A percentile compares a stretch with the other conserved stretches of the same genome.
phyloP scores from a whole-genome alignment of 37 sponge, comb jelly and placozoan genomes.

The Beroe forskalii region DNA sequence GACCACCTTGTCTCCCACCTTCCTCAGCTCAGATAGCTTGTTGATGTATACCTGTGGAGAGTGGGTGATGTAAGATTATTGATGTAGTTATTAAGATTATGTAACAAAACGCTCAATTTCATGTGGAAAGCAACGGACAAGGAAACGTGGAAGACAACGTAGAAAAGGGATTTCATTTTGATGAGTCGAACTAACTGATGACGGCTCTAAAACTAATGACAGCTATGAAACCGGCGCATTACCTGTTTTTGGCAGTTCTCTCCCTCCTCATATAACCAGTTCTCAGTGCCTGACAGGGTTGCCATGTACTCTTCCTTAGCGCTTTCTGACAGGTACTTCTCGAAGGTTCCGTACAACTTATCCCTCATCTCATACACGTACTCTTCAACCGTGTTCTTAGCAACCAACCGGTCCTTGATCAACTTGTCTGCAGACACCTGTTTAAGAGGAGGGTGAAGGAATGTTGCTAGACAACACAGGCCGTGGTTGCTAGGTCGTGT shows the following conservation, averaged over 20 bases:
- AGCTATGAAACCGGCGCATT: too few species aligned
- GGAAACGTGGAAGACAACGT: too few species aligned
- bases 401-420: constrained; percentile 57
- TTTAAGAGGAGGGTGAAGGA: too few species aligned
- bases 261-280: constrained; percentile 98
- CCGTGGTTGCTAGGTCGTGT: too few species aligned
- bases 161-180: too few species aligned
- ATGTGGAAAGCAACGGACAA: too few species aligned
- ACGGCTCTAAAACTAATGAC: too few species aligned
- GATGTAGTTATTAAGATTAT: too few species aligned
- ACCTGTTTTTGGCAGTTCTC: constrained; percentile 90
- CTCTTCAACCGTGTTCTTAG: constrained; percentile 93
- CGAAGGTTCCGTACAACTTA: constrained; percentile 68
- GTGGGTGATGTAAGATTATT: too few species aligned
- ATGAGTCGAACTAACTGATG: too few species aligned
- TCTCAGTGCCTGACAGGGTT: constrained; percentile 76
- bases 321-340: constrained; percentile 77
- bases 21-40: constrained; percentile 75
- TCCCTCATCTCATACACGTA: constrained; percentile 95
- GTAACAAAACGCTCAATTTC: too few species aligned
- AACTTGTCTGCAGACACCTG: constrained; percentile 44
- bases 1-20: constrained; percentile 75
- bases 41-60: constrained; percentile 70
- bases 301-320: constrained; percentile 68
- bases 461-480: too few species aligned